Evolutionary conservation across 2,888 invertebrate genomes (phyloP).

Genomic region (Petrophora chlorosata): DNA sequence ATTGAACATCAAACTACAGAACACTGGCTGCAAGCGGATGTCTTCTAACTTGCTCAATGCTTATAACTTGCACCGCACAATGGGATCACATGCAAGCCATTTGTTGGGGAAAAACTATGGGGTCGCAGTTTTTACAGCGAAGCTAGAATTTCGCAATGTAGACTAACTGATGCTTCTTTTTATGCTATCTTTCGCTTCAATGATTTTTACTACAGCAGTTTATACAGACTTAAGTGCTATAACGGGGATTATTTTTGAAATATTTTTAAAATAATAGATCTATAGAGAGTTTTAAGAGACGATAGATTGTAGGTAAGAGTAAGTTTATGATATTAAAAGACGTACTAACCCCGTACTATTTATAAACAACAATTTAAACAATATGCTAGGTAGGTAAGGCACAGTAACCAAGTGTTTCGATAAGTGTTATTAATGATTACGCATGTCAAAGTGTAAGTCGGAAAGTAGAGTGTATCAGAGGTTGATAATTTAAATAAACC

Average conservation of each 20-base stretch:
- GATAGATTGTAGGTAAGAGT: too few species aligned
- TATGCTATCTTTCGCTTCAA: slow-evolving; percentile 12
- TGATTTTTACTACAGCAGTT: slow-evolving; percentile 12
- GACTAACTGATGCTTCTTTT: slow-evolving; percentile 34
- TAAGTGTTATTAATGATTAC: too few species aligned
- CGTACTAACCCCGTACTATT: too few species aligned
- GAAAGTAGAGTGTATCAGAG: too few species aligned
- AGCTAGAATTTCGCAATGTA: slow-evolving; percentile 46
- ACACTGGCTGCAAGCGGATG: too few species aligned
- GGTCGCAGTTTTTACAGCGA: slow-evolving; percentile 59
- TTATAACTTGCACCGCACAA: slow-evolving; percentile 30
- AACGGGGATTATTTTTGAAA: neutral
- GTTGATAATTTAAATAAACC: too few species aligned
- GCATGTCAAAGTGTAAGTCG: too few species aligned
- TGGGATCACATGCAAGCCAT: slow-evolving; percentile 65
- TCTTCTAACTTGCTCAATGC: slow-evolving; percentile 44
- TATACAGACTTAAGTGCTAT: neutral
- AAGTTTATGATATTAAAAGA: too few species aligned
- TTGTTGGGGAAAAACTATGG: slow-evolving; percentile 62
- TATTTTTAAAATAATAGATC: neutral
- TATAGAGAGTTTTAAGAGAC: neutral
- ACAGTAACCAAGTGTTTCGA: too few species aligned
- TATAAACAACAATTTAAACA: too few species aligned
- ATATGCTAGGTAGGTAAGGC: too few species aligned
- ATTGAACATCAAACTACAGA: too few species aligned